Percentiles rank a stretch among this genome's conserved stretches.
These are phyloP conservation scores for Pitta sordida DNA, from an alignment of 2,113 vertebrate genomes.

Conservation along the genomic window DNA sequence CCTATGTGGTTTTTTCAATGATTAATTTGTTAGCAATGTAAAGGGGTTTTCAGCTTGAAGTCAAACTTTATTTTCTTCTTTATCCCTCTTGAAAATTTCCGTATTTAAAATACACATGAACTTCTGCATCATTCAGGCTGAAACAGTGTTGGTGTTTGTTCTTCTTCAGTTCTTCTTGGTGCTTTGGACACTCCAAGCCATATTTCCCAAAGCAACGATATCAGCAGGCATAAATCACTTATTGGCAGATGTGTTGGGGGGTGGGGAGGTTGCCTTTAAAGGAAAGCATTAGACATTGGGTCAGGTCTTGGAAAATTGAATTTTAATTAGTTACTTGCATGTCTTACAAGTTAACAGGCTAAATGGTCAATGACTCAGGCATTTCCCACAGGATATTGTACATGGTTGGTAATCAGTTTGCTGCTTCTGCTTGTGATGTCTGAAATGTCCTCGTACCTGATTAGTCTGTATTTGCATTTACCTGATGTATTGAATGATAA, in stretches of 20 bases:
- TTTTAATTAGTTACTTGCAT: slow-evolving; percentile 47
- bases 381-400: slow-evolving; percentile 9
- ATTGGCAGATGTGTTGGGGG: neutral
- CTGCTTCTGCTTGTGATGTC: neutral
- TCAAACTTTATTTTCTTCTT: neutral
- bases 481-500: neutral
- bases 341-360: slow-evolving; percentile 27
- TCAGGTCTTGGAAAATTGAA: slow-evolving; percentile 40
- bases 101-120: neutral
- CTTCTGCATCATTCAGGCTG: neutral
- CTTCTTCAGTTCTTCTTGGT: neutral
- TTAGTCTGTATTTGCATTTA: neutral
- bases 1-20: neutral
- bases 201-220: slow-evolving; percentile 8
- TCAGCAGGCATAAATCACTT: slow-evolving; percentile 15
- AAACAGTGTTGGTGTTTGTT: too few species aligned
- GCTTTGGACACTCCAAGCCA: neutral
- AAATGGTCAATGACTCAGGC: neutral
- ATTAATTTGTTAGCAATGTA: neutral
- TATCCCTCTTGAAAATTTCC: neutral
- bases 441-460: neutral
- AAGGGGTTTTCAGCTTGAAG: neutral
- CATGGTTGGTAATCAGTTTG: neutral
- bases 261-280: neutral
- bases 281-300: neutral